Conservation (phyloP, 1,140 invertebrate genomes). For the Eumeta japonica region DNA sequence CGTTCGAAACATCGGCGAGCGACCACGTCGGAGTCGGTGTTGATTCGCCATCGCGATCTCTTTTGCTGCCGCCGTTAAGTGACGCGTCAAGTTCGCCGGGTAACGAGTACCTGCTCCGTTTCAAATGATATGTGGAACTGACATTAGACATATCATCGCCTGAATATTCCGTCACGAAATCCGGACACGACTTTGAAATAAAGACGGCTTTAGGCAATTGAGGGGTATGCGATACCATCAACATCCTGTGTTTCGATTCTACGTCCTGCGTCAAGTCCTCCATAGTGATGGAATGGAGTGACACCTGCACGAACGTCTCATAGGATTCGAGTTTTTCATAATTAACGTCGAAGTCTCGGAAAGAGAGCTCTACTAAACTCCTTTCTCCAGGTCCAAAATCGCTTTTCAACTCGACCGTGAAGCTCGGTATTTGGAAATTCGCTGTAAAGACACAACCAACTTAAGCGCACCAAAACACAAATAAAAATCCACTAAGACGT, state of each 20-base stretch:
- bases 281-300: constrained; percentile 80
- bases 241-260: constrained; percentile 75
- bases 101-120: constrained; percentile 18
- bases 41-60: constrained; percentile 26
- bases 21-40: constrained; percentile 21
- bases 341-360: constrained; percentile 76
- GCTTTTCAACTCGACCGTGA: constrained; percentile 72
- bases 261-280: constrained; percentile 80
- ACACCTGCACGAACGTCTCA: constrained; percentile 73
- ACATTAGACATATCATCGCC: constrained; percentile 4
- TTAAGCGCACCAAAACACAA: too few relatives aligned
- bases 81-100: constrained; percentile 22
- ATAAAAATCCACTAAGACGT: too few relatives aligned
- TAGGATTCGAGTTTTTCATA: constrained; percentile 67
- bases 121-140: constrained; percentile 14
- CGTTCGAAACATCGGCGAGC: not conserved
- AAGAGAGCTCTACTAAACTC: constrained; percentile 76
- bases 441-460: too few relatives aligned
- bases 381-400: constrained; percentile 65
- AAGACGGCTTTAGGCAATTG: constrained; percentile 52
- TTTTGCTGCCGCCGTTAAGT: constrained; percentile 20
- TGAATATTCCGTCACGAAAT: constrained; percentile 53
- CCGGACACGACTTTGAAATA: constrained; percentile 83
- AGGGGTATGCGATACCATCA: constrained; percentile 70
- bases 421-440: constrained; percentile 68